These are phyloP conservation scores for Morphnarchus princeps DNA, from an alignment of 2,113 vertebrate species.

Conservation along the genomic window DNA sequence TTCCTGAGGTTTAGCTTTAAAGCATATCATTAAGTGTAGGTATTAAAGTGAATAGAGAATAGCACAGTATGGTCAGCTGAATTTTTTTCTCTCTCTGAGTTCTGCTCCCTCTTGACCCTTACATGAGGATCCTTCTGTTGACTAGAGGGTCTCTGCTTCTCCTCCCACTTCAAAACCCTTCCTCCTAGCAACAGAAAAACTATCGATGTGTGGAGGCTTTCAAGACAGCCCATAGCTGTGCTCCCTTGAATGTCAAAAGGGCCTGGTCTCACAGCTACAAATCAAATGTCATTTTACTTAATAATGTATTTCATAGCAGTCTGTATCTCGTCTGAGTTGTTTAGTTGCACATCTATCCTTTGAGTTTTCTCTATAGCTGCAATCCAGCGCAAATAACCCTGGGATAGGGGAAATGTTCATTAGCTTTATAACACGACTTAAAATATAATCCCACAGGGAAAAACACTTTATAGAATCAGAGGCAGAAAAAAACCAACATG, in stretches of 20 bases:
- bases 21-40: slow-evolving; percentile 20
- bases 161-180: slow-evolving; percentile 46
- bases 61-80: slow-evolving; percentile 16
- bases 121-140: slow-evolving; percentile 51
- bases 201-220: slow-evolving; percentile 61
- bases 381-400: not conserved
- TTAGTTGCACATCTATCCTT: slow-evolving; percentile 15
- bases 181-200: slow-evolving; percentile 63
- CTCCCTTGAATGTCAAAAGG: slow-evolving; percentile 57
- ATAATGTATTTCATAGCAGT: slow-evolving; percentile 67
- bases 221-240: slow-evolving; percentile 57
- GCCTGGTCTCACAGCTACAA: slow-evolving; percentile 65
- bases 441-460: slow-evolving; percentile 1
- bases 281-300: slow-evolving; percentile 71
- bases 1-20: slow-evolving; percentile 41
- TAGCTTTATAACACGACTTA: slow-evolving; percentile 6
- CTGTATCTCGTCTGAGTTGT: slow-evolving; percentile 41
- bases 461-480: slow-evolving; percentile 24
- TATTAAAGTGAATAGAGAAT: slow-evolving; percentile 44
- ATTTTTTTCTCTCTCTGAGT: slow-evolving; percentile 44
- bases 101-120: slow-evolving; percentile 61
- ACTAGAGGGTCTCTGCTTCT: slow-evolving; percentile 59
- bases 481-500: not conserved
- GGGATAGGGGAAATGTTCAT: not conserved
- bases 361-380: not conserved